Evolutionary conservation across 2,113 vertebrate genomes (phyloP), one percentile per base, ranked within the genome.

Genomic region (Regulus satrapa): DNA sequence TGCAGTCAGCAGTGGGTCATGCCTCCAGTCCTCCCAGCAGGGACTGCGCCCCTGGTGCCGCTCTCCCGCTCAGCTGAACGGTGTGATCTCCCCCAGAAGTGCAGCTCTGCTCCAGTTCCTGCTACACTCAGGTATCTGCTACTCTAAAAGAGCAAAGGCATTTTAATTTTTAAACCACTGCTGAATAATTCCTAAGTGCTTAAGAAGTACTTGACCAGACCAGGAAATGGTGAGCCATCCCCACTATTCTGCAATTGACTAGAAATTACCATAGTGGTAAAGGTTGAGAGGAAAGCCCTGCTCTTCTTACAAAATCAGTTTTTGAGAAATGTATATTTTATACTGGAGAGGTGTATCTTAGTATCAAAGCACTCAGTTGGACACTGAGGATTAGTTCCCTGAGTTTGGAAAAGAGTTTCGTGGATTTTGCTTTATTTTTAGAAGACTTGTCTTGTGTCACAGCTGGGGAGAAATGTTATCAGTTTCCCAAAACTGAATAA

Each of bases 121-220:
- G 43, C 49, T 84, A 6, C 62, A 32, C 51, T 45, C 73, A 86
- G 80, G 14, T 43, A 28, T 12, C 84, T 85, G 61, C 56, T 81
- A 63, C 28, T 90, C 52, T 88, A 32, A 89, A 64, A 92, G 58
- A 49, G 49, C n/a, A 81, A 59, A 87, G 25, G 14, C 6, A 4
- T 82, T 88, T 88, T 59, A 48, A 48, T 76, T 92, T 94, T 89
- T 92, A 71, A 92, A 78, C 12, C 8, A 11, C 40, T 75, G 34
- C 61, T 87, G 67, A 94, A 71, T 82, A 68, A 92, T 82, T 89
- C 4, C 1, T 31, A 76, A 61, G 32, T 55, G 29, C 54, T 73
- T 72, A 34, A 36, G 63, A 79, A 76, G 16, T 61, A 19, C 66
- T 92, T 94, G 82, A 73, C 31, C 67, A 55, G 61, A 61, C 7